A percentile compares a stretch with the other conserved stretches of the same genome.
phyloP scores from a whole-genome alignment of 2,888 invertebrate genomes.

The Catocala fraxini region DNA sequence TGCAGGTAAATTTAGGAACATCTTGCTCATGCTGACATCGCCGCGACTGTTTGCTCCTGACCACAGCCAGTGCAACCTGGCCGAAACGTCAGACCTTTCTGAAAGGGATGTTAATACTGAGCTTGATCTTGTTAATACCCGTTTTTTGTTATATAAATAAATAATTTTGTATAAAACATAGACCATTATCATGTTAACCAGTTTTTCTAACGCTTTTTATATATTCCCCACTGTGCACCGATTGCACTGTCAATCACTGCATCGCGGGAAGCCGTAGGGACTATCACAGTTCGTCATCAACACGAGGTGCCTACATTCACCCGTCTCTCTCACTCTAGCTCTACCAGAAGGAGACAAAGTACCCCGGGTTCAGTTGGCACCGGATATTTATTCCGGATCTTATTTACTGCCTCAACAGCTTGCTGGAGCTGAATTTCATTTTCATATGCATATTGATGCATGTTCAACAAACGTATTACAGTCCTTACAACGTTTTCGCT shows the following conservation, averaged over 20 bases:
- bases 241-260: slow-evolving; percentile 80
- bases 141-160: too few relatives aligned
- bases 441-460: slow-evolving; percentile 74
- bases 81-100: too few relatives aligned
- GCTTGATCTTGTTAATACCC: too few relatives aligned
- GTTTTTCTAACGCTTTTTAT: not conserved
- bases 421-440: slow-evolving; percentile 72
- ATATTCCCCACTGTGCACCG: slow-evolving; percentile 53
- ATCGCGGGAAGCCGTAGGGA: slow-evolving; percentile 65
- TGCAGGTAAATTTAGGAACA: too few relatives aligned
- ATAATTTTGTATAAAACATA: not conserved
- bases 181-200: too few relatives aligned
- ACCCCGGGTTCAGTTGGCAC: slow-evolving; percentile 63
- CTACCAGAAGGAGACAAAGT: slow-evolving; percentile 52
- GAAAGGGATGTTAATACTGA: too few relatives aligned
- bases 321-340: slow-evolving; percentile 44
- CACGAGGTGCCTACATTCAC: slow-evolving; percentile 42
- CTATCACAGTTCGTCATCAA: slow-evolving; percentile 66
- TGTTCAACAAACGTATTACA: slow-evolving; percentile 60
- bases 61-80: too few relatives aligned
- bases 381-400: slow-evolving; percentile 81
- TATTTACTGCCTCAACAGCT: slow-evolving; percentile 78
- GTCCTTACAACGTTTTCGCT: slow-evolving; percentile 46
- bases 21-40: too few relatives aligned
- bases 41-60: too few relatives aligned